Base-by-base conservation (phyloP, 2,888 invertebrate species). In the Platycheirus rosarum region DNA sequence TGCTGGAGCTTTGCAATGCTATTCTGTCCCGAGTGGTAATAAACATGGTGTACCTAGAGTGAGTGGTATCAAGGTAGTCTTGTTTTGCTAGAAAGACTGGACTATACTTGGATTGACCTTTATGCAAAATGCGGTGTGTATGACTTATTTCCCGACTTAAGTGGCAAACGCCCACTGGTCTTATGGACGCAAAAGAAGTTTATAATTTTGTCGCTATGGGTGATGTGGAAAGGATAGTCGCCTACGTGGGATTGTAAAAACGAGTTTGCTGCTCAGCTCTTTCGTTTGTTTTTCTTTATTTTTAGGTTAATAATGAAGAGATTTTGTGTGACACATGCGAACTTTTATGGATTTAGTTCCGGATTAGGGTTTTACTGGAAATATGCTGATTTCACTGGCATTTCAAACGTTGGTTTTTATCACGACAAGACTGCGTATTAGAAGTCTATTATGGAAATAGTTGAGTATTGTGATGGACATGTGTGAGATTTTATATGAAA, bases 11-110 rank as follows among this genome's bases (percentile, higher is more conserved):
- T 51, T 32, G 51, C 26, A 13, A 13, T 26, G 6, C 29, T 51
- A 51, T 51, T 29, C 11, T 57, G 20, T 40, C 8, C 1, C 7
- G n/a, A n/a, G 20, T 14, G 40, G 57, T 16, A 20, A n/a, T n/a
- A n/a, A n/a, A 16, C 42, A 55, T 26, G n/a, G 20, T n/a, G n/a
- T 9, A 13, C 51, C n/a, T 13, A 37, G 42, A 8, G 14, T 18
- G n/a, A 57, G 16, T 26, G 51, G 32, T 16, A 53, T 68, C 79
- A 79, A 79, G 79, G 79, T 74, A 57, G 75, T 75, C 79, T n/a
- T 55, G 78, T 79, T 74, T 55, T 35, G 20, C 32, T 18, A 40
- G 40, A 37, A 51, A 29, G 53, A 63, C 74, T 53, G 46, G 66
- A 68, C 74, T 32, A 29, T 46, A 57, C 57, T 57, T 14, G 18